Evolutionary conservation across 2,797 vertebrate genomes (phyloP), one percentile per base, ranked within the genome.

Genomic region (Clarias fuscus): DNA sequence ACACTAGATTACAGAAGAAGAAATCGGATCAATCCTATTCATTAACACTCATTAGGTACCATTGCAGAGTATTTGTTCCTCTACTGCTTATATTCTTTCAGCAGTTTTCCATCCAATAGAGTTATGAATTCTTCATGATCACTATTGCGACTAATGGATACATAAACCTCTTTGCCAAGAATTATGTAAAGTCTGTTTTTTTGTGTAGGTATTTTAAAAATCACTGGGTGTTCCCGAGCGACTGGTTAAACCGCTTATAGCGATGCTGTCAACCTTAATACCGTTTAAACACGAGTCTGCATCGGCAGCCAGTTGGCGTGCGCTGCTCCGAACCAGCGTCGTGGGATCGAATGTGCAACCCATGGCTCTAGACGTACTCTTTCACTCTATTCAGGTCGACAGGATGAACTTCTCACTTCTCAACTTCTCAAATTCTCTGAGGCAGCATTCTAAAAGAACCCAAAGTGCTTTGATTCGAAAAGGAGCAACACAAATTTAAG

Each of bases 381-480:
- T 73, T 56, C 20, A 4, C 20, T 37, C 4, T 43, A 5, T 1
- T 5, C 14, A 4, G 13, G 43, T 53, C 7, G 4, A 58, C 7
- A 56, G 48, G 8, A 53, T 53, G 24, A 56, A n/a, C n/a, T n/a
- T n/a, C n/a, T n/a, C n/a, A n/a, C n/a, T n/a, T n/a, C n/a, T n/a
- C 37, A 24, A 43, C 18, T 64, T 24, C 22, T 48, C 43, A 48
- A 20, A 3, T 6, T 11, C 22, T 56, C 80, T 33, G 80, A 68
- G 7, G 40, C 64, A 82, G 79, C 79, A 53, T 67, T 67, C 18
- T 10, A 67, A 81, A 53, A 53, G 43, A 64, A 4, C 48, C 59
- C 48, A 27, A 43, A 61, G 40, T 73, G 58, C n/a, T 82, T 81
- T 86, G 67, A 86, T 81, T 80, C 17, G 33, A 64, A 64, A 33